Evolutionary conservation across 2,888 invertebrate genomes (phyloP).

Genomic region (Sphinx pinastri): DNA sequence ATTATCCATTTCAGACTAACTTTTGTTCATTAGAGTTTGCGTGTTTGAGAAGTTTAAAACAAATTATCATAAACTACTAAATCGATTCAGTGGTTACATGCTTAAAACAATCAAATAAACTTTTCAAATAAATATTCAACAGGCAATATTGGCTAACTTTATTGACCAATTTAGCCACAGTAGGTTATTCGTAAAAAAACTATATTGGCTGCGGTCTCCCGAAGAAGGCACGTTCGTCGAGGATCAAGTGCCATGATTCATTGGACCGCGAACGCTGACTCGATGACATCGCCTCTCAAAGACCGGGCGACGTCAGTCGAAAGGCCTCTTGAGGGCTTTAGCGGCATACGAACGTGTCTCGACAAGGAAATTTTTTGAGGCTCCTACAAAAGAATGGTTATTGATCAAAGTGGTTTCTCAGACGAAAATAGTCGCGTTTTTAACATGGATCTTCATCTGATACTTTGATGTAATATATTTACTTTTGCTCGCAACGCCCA

Average conservation of each 20-base stretch:
- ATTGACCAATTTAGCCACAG: neutral
- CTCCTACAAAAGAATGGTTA: conserved; percentile 26
- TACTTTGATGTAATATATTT: neutral
- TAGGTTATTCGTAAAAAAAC: conserved; percentile 2
- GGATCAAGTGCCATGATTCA: conserved; percentile 58
- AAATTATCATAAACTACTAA: no score
- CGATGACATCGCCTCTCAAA: conserved; percentile 50
- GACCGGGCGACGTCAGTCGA: conserved; percentile 56
- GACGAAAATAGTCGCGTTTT: conserved; percentile 23
- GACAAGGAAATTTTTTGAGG: conserved; percentile 58
- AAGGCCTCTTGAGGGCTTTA: conserved; percentile 51
- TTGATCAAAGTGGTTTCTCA: conserved; percentile 30
- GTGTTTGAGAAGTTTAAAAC: no score
- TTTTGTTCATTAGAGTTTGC: no score
- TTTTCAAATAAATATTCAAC: neutral
- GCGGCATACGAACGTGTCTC: conserved; percentile 56
- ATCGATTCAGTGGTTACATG: no score
- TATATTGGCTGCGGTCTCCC: neutral
- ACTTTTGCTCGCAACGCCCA: no score
- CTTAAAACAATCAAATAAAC: no score
- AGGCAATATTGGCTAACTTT: neutral
- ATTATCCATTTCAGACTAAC: no score
- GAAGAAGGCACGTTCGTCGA: conserved; percentile 31
- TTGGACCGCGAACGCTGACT: conserved; percentile 67
- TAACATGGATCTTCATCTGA: neutral